phyloP scores from a whole-genome alignment of 2,888 invertebrate genomes.

The Drosophila antonietae region DNA sequence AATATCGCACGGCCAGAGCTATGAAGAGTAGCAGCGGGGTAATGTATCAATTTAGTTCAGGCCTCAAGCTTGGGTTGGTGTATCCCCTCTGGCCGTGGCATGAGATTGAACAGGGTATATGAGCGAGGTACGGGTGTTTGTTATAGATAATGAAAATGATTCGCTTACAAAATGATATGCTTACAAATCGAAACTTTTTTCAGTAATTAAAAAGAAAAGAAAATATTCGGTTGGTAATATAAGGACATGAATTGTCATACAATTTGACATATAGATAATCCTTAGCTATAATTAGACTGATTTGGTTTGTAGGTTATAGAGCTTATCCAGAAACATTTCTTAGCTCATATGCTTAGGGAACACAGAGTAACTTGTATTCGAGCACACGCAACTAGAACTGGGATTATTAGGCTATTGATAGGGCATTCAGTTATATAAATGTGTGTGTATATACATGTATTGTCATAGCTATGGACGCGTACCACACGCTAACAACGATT shows the following conservation, averaged over 20 bases:
- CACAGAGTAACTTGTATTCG: not conserved
- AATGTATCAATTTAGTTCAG: slow-evolving; percentile 75
- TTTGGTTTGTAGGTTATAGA: too few relatives aligned
- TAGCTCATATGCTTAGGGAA: not conserved
- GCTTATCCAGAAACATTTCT: not conserved
- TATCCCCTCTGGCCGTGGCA: not conserved
- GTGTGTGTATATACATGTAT: slow-evolving; percentile 1
- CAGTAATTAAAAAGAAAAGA: too few relatives aligned
- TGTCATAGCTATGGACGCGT: slow-evolving; percentile 12
- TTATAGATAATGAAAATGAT: not conserved
- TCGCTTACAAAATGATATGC: too few relatives aligned
- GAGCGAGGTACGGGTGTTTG: not conserved
- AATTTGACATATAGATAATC: not conserved
- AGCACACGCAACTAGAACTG: not conserved
- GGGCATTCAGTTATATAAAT: slow-evolving; percentile 7
- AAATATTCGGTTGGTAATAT: too few relatives aligned
- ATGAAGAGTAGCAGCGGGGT: slow-evolving; percentile 33
- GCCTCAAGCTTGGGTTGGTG: slow-evolving; percentile 28
- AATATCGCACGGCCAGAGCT: slow-evolving; percentile 51
- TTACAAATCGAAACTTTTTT: not conserved
- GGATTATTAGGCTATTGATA: slow-evolving; percentile 68
- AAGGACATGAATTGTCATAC: too few relatives aligned
- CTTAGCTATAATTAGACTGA: too few relatives aligned
- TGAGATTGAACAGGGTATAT: not conserved
- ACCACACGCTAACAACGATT: slow-evolving; percentile 74